Evolutionary conservation across 2,888 invertebrate species (phyloP).

Genomic region (Rugalucina vietnamica): DNA sequence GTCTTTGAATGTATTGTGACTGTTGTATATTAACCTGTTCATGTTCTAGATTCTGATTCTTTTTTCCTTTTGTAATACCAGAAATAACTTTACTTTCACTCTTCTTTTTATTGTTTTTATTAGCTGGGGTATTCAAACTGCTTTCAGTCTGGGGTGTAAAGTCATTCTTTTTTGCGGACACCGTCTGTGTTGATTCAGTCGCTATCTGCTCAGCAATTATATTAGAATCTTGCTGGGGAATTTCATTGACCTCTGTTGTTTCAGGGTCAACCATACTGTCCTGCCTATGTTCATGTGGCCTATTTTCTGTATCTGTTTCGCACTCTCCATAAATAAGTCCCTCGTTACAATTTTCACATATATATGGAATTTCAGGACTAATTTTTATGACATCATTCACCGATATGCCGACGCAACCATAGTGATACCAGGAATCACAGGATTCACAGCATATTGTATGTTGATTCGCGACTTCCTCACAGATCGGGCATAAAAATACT

Average conservation of each 20-base stretch:
- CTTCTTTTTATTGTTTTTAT: neutral
- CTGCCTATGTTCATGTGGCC: neutral
- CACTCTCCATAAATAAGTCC: neutral
- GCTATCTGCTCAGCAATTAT: neutral
- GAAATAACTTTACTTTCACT: neutral
- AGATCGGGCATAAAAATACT: neutral
- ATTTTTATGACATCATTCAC: neutral
- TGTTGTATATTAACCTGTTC: neutral
- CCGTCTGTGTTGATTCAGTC: neutral
- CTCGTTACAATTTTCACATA: neutral
- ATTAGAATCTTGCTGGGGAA: too few species aligned
- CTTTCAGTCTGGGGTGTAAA: neutral
- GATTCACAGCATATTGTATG: neutral
- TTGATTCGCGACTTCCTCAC: neutral
- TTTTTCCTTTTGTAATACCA: neutral
- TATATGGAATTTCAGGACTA: neutral
- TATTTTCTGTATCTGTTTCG: neutral
- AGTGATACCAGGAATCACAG: neutral
- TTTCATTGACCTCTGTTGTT: too few species aligned
- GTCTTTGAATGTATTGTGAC: neutral
- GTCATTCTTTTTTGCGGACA: neutral
- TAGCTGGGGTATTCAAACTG: neutral
- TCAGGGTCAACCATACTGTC: neutral
- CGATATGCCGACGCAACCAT: neutral
- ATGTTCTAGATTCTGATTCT: neutral